phyloP scores from a whole-genome alignment of 2,888 invertebrate species.

The Mesoligia furuncula region DNA sequence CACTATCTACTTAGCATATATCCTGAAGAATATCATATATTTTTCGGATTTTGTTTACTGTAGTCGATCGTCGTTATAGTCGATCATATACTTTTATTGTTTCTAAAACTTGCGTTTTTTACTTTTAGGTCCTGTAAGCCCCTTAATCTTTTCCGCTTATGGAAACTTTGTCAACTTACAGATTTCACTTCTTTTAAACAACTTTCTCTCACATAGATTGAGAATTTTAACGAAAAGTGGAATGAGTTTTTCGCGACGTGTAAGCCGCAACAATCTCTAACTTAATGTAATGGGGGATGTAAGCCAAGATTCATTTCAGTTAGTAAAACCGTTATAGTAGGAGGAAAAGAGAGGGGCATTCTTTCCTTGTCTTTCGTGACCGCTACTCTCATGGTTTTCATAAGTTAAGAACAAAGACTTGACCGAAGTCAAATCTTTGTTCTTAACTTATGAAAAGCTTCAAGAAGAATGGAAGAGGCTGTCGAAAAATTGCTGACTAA shows the following conservation, averaged over 20 bases:
- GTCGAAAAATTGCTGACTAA: conserved; percentile 10
- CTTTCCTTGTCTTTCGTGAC: conserved; percentile 26
- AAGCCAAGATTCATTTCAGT: conserved; percentile 53
- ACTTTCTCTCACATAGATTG: conserved; percentile 51
- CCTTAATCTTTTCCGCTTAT: conserved; percentile 25
- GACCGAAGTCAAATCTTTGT: conserved; percentile 39
- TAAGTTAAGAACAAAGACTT: no score
- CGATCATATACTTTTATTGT: no score
- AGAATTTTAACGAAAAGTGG: conserved; percentile 42
- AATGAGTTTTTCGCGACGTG: conserved; percentile 34
- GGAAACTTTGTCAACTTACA: conserved; percentile 34
- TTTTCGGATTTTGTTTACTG: no score
- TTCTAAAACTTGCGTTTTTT: no score
- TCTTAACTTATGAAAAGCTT: conserved; percentile 43
- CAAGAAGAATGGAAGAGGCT: conserved; percentile 8
- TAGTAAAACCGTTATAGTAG: conserved; percentile 41
- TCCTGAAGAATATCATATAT: no score
- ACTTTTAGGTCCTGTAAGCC: no score
- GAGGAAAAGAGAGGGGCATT: conserved; percentile 9
- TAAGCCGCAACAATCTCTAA: conserved; percentile 36
- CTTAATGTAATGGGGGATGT: conserved; percentile 42
- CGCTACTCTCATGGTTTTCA: conserved; percentile 39
- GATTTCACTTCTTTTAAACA: conserved; percentile 35
- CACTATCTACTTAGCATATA: no score
- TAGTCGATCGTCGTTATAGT: no score